Evolutionary conservation across 2,113 vertebrate genomes (phyloP).

Genomic region (Cromileptes altivelis): DNA sequence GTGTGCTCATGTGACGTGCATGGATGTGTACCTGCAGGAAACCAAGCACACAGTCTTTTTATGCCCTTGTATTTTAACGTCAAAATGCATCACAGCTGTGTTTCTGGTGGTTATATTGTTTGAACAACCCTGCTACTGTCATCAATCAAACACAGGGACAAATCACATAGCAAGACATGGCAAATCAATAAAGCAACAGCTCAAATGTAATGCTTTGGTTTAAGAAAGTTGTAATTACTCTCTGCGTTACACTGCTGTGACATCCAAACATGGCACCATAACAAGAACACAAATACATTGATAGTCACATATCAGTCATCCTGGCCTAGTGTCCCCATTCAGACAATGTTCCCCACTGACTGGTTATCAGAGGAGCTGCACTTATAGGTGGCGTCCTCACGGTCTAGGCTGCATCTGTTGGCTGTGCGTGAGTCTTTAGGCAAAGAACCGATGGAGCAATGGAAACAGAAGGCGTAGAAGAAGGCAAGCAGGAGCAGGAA

Average conservation of each 20-base stretch:
- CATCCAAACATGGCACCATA: not conserved
- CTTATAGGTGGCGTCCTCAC: constrained; percentile 81
- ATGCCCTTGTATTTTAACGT: constrained; percentile 2
- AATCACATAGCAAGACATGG: not conserved
- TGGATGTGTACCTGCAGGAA: constrained; percentile 3
- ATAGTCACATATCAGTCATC: not conserved
- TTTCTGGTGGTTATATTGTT: not conserved
- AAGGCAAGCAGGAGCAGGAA: constrained; percentile 80
- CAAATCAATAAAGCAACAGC: not conserved
- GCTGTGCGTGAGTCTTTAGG: constrained; percentile 47
- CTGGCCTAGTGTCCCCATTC: constrained; percentile 37
- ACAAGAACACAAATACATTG: not conserved
- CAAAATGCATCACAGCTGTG: not conserved
- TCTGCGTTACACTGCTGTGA: not conserved
- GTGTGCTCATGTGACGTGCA: not conserved
- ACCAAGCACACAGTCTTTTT: not conserved
- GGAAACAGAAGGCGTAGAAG: constrained; percentile 82
- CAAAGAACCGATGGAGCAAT: constrained; percentile 64
- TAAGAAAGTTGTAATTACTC: not conserved
- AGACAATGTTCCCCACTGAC: constrained; percentile 76
- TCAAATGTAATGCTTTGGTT: not conserved
- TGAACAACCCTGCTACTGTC: not conserved
- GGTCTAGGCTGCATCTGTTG: constrained; percentile 60
- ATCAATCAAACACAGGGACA: not conserved
- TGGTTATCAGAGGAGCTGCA: constrained; percentile 77